Evolutionary conservation across 2,113 vertebrate genomes (phyloP).

Genomic region (Hyla sarda): DNA sequence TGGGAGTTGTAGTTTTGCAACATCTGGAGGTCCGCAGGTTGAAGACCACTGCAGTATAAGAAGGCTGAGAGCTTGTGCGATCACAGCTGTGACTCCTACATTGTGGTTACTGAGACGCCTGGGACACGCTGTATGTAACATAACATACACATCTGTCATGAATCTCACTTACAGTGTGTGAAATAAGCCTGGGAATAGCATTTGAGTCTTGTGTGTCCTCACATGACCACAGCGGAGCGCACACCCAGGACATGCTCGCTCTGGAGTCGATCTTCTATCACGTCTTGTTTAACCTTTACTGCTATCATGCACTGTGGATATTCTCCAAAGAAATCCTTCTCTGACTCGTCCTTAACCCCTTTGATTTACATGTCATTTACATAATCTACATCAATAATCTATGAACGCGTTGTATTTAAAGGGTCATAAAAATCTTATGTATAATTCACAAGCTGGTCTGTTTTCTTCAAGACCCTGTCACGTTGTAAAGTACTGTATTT

Average conservation of each 20-base stretch:
- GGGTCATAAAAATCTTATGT: background rate
- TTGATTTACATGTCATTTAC: background rate
- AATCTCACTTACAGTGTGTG: background rate
- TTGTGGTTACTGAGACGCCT: background rate
- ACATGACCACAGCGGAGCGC: background rate
- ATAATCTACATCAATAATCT: background rate
- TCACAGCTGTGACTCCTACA: background rate
- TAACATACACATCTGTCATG: slow-evolving; percentile 29
- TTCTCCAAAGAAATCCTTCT: background rate
- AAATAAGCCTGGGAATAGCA: background rate
- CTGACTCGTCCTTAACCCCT: background rate
- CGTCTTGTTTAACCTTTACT: background rate
- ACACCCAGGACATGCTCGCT: background rate
- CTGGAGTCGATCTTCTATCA: background rate
- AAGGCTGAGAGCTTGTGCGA: background rate
- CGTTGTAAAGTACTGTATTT: background rate
- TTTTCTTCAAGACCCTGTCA: background rate
- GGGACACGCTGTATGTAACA: background rate
- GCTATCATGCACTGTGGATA: background rate
- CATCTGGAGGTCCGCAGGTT: no score
- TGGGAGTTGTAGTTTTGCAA: no score
- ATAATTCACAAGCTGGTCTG: background rate
- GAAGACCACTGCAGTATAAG: background rate
- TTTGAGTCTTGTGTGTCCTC: slow-evolving; percentile 17
- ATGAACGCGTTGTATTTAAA: background rate